These are phyloP conservation scores for Drosophila obscura DNA, from an alignment of 1,140 invertebrate species.

Conservation along the genomic window DNA sequence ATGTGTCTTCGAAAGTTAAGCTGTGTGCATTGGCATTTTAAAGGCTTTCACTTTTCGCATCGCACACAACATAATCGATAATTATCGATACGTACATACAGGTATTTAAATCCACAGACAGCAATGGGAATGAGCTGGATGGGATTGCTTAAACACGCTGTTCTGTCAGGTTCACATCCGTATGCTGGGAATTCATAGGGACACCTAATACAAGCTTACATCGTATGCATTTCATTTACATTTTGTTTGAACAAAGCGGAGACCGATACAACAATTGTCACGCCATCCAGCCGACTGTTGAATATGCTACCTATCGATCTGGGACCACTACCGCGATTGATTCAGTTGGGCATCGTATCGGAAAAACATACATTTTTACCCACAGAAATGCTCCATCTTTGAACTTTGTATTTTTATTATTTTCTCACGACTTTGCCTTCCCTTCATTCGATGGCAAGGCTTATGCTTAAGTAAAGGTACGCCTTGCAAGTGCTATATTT, in stretches of 20 bases:
- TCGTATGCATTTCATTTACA: conserved; percentile 6
- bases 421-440: too few relatives aligned
- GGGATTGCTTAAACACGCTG: background rate
- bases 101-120: conserved; percentile 6
- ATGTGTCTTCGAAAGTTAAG: conserved; percentile 11
- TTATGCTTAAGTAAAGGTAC: too few relatives aligned
- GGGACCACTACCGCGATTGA: too few relatives aligned
- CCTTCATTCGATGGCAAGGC: too few relatives aligned
- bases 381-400: background rate
- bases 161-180: background rate
- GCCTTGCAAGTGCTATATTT: too few relatives aligned
- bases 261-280: too few relatives aligned
- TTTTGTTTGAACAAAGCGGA: background rate
- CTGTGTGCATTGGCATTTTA: conserved; percentile 4
- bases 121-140: background rate
- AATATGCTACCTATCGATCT: too few relatives aligned
- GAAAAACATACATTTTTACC: background rate
- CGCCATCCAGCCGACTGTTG: too few relatives aligned
- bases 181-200: background rate
- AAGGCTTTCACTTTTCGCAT: too few relatives aligned
- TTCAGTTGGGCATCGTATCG: background rate
- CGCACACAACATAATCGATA: too few relatives aligned
- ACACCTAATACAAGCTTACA: conserved; percentile 1
- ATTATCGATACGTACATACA: conserved; percentile 2
- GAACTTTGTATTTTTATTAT: too few relatives aligned